A percentile compares a stretch with the other conserved stretches of the same genome.
Conservation (phyloP, 2,797 vertebrate genomes). For the Pipistrellus pygmaeus region DNA sequence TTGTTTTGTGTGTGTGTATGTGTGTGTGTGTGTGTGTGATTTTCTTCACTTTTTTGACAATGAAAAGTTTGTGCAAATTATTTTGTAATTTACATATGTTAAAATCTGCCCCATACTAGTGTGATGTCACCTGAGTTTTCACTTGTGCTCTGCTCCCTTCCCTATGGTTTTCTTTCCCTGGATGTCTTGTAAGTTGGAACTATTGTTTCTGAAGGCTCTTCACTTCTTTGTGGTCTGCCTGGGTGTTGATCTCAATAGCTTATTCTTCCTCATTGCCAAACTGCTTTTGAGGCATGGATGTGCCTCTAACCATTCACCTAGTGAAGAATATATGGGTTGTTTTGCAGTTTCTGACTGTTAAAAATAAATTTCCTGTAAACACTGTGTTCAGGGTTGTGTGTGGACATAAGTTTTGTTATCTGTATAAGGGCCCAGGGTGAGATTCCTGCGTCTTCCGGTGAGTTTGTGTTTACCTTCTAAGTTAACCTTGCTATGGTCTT, state of each 20-base stretch:
- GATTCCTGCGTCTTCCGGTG: too few species aligned
- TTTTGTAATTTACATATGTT: background rate
- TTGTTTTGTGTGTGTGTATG: background rate
- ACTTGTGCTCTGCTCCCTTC: too few species aligned
- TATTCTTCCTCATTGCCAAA: background rate
- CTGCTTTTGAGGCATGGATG: rapidly evolving
- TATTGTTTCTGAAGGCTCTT: too few species aligned
- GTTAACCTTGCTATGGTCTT: background rate
- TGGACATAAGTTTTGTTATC: background rate
- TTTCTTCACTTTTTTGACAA: background rate
- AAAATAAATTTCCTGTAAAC: background rate
- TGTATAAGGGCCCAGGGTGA: too few species aligned
- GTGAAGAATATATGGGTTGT: background rate
- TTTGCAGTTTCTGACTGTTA: background rate
- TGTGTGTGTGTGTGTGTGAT: background rate
- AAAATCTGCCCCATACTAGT: background rate
- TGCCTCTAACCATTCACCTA: background rate
- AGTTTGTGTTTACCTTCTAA: background rate
- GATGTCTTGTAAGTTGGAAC: rapidly evolving
- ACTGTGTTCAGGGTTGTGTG: background rate
- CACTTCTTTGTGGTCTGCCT: background rate
- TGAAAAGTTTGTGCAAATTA: background rate
- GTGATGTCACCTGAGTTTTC: background rate
- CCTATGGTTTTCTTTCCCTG: background rate
- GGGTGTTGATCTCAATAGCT: background rate